Evolutionary conservation across 2,113 vertebrate species (phyloP).

Genomic region (Strix uralensis): DNA sequence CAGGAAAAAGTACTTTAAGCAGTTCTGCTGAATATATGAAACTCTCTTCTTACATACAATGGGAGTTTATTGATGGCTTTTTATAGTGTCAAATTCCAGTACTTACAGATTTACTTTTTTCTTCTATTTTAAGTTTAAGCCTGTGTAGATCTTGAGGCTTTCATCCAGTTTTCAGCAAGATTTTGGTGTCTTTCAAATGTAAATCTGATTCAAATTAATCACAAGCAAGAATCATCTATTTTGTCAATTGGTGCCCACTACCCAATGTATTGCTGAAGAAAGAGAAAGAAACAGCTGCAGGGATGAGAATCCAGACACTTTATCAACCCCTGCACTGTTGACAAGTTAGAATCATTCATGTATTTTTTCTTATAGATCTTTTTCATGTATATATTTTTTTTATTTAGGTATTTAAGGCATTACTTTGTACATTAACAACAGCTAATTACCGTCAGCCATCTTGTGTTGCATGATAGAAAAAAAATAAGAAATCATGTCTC

Average conservation of each 20-base stretch:
- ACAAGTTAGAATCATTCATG: background rate
- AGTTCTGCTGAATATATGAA: background rate
- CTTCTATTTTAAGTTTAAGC: constrained; percentile 1
- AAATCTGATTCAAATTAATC: constrained; percentile 45
- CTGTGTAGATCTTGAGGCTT: background rate
- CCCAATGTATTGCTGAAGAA: background rate
- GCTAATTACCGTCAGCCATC: background rate
- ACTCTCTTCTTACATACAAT: background rate
- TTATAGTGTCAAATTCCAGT: background rate
- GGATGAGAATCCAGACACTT: background rate
- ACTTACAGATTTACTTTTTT: background rate
- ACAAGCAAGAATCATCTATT: constrained; percentile 4
- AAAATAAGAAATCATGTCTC: background rate
- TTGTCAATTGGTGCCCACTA: constrained; percentile 29
- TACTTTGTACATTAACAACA: background rate
- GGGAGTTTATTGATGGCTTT: background rate
- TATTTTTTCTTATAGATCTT: background rate
- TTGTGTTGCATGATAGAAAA: background rate
- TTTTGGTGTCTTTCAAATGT: constrained; percentile 30
- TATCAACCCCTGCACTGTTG: background rate
- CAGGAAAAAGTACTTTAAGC: background rate
- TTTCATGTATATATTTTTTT: background rate
- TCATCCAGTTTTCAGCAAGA: constrained; percentile 4
- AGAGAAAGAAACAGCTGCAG: constrained; percentile 42
- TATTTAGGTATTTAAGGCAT: background rate